These are phyloP conservation scores for Hydrozoanthus gracilis DNA, from an alignment of 92 coral and sea anemone genomes.

Conservation along the genomic window DNA sequence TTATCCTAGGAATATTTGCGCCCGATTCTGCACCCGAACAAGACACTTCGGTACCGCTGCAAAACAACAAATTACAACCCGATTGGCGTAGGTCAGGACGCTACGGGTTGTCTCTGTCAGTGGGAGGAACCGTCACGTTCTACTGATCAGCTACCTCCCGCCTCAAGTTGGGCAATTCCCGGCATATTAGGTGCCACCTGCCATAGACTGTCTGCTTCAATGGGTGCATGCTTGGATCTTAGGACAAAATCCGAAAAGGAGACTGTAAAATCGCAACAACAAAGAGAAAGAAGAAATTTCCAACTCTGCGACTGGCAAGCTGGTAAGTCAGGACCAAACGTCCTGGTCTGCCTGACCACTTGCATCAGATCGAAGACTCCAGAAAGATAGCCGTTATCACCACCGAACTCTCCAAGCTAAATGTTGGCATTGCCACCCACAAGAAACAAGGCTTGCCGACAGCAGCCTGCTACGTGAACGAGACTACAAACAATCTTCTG, in stretches of 20 bases:
- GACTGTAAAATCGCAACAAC: not conserved
- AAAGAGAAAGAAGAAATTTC: not conserved
- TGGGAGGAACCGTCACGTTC: not conserved
- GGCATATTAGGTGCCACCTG: not conserved
- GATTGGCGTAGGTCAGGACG: not conserved
- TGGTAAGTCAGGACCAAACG: not conserved
- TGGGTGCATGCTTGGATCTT: not conserved
- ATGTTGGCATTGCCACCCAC: not conserved
- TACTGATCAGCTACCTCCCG: not conserved
- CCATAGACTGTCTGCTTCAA: not conserved
- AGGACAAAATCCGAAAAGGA: not conserved
- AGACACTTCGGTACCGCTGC: not conserved
- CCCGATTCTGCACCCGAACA: slow-evolving; percentile 55
- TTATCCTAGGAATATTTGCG: slow-evolving; percentile 28
- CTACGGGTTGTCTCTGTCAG: not conserved
- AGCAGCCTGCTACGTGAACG: not conserved
- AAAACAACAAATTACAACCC: not conserved
- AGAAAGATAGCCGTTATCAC: not conserved
- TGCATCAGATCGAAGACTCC: not conserved
- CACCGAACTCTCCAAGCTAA: not conserved
- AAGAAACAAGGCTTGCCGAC: not conserved
- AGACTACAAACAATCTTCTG: not conserved
- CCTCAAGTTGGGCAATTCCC: not conserved
- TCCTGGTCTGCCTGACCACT: not conserved
- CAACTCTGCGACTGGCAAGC: not conserved